Evolutionary conservation across 2,113 vertebrate genomes (phyloP), one percentile per base, ranked within the genome.

Genomic region (Taurulus bubalis): DNA sequence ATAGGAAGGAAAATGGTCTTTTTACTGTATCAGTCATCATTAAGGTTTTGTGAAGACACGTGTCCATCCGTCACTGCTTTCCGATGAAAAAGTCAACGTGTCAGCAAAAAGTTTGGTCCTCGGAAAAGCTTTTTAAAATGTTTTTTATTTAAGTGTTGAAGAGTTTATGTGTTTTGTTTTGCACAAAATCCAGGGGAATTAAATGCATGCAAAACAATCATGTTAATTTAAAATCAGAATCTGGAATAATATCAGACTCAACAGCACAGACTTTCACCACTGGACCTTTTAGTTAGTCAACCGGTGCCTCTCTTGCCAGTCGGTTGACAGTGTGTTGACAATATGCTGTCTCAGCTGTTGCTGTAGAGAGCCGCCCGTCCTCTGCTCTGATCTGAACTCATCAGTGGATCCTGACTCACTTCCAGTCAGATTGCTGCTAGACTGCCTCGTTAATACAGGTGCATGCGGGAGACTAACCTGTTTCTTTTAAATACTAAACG

Each of bases 1-100:
- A 40, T 18, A 64, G 64, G 56, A 63, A 51, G 22, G 28, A 67
- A 51, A 12, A 75, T 7, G 56, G 71, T 65, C 30, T 42, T 55
- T 4, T 40, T n/a, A 53, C 73, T 67, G 45, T 65, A 56, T 81
- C n/a, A n/a, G 28, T 65, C 74, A 66, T 81, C 77, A 85, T 81
- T 70, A 82, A 34, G 3, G 36, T 62, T 66, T 59, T 67, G 28
- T 81, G 30, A 80, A 78, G 56, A 56, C n/a, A 73, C 69, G 18
- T 18, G 45, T 77, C 11, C 34, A 74, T 66, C 38, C 36, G 28
- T 65, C 7, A 20, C 12, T 3, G 22, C 32, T 63, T 81, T 55
- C 9, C 53, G 49, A 60, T 30, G 12, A 64, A 75, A 76, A 56
- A 40, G 18, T 47, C 28, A 26, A 28, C 9, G 34, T 64, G 32